These are phyloP conservation scores for Drosophila tanythrix DNA, from an alignment of 2,888 invertebrate species.

Conservation along the genomic window DNA sequence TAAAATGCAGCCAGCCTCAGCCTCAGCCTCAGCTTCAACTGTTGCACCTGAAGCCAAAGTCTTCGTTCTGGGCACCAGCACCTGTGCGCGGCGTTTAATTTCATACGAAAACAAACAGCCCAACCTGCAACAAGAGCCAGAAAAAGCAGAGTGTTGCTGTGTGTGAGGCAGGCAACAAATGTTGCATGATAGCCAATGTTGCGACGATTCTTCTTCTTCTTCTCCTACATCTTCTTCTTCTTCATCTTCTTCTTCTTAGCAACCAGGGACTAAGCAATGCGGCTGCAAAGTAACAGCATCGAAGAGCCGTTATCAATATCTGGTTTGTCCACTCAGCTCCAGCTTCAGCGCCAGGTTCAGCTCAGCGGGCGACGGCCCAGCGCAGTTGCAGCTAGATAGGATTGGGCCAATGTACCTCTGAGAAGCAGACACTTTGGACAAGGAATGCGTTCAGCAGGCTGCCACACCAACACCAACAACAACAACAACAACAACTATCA, in stretches of 20 bases:
- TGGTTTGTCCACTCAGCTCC: conserved; percentile 83
- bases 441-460: conserved; percentile 57
- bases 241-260: conserved; percentile 10
- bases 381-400: conserved; percentile 61
- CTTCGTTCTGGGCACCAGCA: conserved; percentile 56
- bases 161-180: conserved; percentile 67
- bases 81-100: conserved; percentile 79
- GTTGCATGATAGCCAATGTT: conserved; percentile 71
- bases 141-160: conserved; percentile 55
- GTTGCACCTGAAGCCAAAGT: conserved; percentile 58
- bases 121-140: conserved; percentile 16
- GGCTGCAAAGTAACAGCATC: conserved; percentile 82
- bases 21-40: conserved; percentile 8
- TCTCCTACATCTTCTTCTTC: conserved; percentile 12
- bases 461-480: conserved; percentile 35
- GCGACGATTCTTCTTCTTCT: conserved; percentile 27
- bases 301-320: conserved; percentile 84
- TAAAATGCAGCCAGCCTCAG: conserved; percentile 72
- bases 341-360: conserved; percentile 11
- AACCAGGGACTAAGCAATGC: conserved; percentile 64
- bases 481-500: conserved; percentile 22
- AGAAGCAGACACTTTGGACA: conserved; percentile 57
- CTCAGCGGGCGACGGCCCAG: conserved; percentile 55
- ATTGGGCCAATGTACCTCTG: conserved; percentile 81
- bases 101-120: conserved; percentile 75